Percentiles rank a stretch among this genome's conserved stretches.
phyloP scores from a whole-genome alignment of 2,797 vertebrate species.

The Urosaurus nigricauda region DNA sequence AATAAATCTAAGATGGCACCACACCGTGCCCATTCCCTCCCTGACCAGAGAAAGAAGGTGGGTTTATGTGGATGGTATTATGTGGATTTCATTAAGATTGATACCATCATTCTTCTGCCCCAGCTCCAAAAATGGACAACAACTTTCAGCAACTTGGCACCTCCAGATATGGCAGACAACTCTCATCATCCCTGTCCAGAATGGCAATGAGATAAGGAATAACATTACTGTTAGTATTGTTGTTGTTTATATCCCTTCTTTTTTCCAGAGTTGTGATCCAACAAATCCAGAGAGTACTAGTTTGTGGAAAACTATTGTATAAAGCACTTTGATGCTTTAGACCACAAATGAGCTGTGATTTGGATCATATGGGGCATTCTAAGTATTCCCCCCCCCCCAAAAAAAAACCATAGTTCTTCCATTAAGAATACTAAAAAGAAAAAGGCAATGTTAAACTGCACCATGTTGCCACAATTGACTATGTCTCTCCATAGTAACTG shows the following conservation, averaged over 20 bases:
- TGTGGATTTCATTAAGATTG: constrained; percentile 44
- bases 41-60: constrained; percentile 45
- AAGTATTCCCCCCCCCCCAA: too few relatives aligned
- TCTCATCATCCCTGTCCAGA: not conserved
- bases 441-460: not conserved
- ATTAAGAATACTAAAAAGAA: constrained; percentile 26
- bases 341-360: too few relatives aligned
- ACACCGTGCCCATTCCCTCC: not conserved
- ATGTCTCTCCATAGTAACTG: too few relatives aligned
- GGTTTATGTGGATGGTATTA: constrained; percentile 23
- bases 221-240: too few relatives aligned
- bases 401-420: not conserved
- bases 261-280: too few relatives aligned
- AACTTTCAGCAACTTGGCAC: not conserved
- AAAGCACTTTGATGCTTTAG: constrained; percentile 44
- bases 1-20: constrained; percentile 55
- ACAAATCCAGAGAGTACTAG: not conserved
- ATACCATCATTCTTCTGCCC: constrained; percentile 36
- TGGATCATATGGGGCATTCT: too few relatives aligned
- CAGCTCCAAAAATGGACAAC: too few relatives aligned
- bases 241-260: too few relatives aligned
- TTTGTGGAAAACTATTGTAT: not conserved
- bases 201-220: not conserved
- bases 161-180: not conserved
- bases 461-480: not conserved